Evolutionary conservation across 2,888 invertebrate genomes (phyloP).

Genomic region (Sphecodes monilicornis): DNA sequence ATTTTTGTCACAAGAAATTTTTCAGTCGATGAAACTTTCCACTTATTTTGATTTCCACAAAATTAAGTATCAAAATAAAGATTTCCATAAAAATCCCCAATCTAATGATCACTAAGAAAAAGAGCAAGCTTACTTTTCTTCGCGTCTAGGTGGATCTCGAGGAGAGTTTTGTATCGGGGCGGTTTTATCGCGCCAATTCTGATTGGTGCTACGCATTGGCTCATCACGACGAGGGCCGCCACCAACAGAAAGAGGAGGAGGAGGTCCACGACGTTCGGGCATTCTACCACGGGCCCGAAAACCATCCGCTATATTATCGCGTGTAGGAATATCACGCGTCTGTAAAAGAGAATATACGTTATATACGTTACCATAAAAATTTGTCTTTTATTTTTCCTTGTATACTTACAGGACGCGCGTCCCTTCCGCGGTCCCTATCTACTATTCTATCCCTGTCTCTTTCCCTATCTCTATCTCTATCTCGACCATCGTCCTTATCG

Average conservation of each 20-base stretch:
- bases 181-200: constrained; percentile 69
- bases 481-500: constrained; percentile 64
- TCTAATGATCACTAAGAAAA: not conserved
- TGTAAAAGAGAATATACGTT: constrained; percentile 31
- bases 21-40: no score
- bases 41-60: not conserved
- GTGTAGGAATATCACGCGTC: constrained; percentile 57
- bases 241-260: not conserved
- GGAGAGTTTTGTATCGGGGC: constrained; percentile 59
- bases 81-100: not conserved
- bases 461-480: constrained; percentile 54
- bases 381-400: not conserved
- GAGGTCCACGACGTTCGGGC: constrained; percentile 73
- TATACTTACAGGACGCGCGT: constrained; percentile 58
- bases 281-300: constrained; percentile 65
- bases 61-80: not conserved
- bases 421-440: constrained; percentile 65
- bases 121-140: constrained; percentile 57
- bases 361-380: not conserved
- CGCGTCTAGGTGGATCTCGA: constrained; percentile 60
- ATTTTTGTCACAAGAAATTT: not conserved
- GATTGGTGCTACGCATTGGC: constrained; percentile 68
- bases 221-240: constrained; percentile 81
- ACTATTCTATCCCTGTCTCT: constrained; percentile 23
- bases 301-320: constrained; percentile 65